Base-by-base conservation (phyloP, 1,140 invertebrate species). In the Drosophila cardini region DNA sequence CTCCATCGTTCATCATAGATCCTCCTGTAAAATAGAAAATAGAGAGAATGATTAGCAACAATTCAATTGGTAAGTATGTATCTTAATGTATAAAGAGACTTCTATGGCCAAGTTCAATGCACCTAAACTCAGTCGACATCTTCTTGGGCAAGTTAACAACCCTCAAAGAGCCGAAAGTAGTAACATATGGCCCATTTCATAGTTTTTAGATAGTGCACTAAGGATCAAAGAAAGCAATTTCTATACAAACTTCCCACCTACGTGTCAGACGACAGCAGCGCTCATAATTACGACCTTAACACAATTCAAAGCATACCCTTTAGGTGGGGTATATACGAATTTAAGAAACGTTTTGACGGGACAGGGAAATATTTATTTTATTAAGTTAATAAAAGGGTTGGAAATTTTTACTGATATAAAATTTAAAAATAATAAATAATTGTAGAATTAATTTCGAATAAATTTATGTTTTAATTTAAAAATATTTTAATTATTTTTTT, bases 1-100 rank as follows among this genome's bases (percentile, higher is more conserved):
- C 77, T 91, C 86, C 90, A 80, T 87, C 83, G 90, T 91, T 90
- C 83, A 91, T 91, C 86, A 81, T 90, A 91, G 87, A 91, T 91
- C 83, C 78, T 91, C 90, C 90, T 91, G 78, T 4, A 86, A 77
- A 61, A 30, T 77, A 56, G 32, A 50, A 50, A 55, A 42, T 3
- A 10, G 8, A 55, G 9, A 48, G 6, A 30, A 70, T 50, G 60
- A 16, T 72, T 26, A 13, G 7, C 2, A 48, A 16, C 1, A 18
- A 6, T 46, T 3, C 26, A 13, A 11, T 30, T 36, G 10, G 18
- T 15, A 46, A 46, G 10, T 56, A 58, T 67, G 10, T 56, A 67
- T 58, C 43, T 52, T 57, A 26, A 16, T 53, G 45, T n/a, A 43
- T 62, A 3, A 67, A 60, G 56, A 45, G 60, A 52, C 45, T 42